Conservation (phyloP, 2,797 vertebrate species). For the Hypotaenidia philippensis region DNA sequence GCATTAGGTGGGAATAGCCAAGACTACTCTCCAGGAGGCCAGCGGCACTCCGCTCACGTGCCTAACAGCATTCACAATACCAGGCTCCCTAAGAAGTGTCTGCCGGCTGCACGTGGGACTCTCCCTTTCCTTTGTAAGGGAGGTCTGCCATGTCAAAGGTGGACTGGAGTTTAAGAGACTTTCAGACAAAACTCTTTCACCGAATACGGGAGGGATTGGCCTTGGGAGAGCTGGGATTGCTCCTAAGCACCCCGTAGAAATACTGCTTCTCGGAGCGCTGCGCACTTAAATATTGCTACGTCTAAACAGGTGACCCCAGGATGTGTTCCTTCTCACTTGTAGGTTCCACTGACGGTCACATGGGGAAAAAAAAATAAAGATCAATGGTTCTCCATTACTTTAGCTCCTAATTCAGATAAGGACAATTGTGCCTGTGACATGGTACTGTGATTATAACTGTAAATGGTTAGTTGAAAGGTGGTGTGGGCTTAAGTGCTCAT, state of each 20-base stretch:
- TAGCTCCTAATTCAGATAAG: neutral
- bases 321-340: neutral
- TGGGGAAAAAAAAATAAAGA: neutral
- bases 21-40: neutral
- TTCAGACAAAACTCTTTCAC: constrained; percentile 6
- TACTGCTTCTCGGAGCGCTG: neutral
- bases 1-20: neutral
- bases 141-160: constrained; percentile 58
- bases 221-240: neutral
- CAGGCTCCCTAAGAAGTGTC: neutral
- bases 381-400: neutral
- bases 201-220: neutral
- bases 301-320: neutral
- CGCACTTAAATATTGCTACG: accelerated
- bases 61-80: neutral
- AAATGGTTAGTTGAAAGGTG: neutral
- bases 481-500: neutral
- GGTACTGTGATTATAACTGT: neutral
- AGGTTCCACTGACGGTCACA: neutral
- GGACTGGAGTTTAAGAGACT: constrained; percentile 3
- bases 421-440: neutral
- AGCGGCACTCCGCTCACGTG: neutral
- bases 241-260: neutral
- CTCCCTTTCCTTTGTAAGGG: constrained; percentile 36
- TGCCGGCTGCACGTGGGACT: constrained; percentile 50